A percentile compares a stretch with the other conserved stretches of the same genome.
These are phyloP conservation scores for Antheraea yamamai DNA, from an alignment of 2,888 invertebrate genomes.

Conservation along the genomic window DNA sequence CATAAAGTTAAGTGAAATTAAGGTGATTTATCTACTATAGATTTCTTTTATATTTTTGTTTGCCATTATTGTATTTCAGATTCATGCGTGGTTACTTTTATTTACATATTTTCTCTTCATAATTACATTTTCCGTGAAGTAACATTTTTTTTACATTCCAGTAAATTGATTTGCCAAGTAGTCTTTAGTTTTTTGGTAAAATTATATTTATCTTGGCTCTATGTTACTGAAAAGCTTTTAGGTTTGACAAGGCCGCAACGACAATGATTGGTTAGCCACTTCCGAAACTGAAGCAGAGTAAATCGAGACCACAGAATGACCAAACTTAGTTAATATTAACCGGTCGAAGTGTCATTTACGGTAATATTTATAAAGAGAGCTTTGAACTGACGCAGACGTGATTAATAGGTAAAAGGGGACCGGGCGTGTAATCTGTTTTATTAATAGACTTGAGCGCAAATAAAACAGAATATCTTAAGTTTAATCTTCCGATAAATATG, in stretches of 20 bases:
- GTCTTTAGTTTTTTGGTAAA: not conserved
- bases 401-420: slow-evolving; percentile 10
- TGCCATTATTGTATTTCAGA: too few species aligned
- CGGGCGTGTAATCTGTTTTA: not conserved
- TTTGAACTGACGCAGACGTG: slow-evolving; percentile 13
- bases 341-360: slow-evolving; percentile 6
- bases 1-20: too few species aligned
- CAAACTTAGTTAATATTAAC: slow-evolving; percentile 10
- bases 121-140: too few species aligned
- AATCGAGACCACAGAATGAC: not conserved
- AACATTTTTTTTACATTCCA: not conserved
- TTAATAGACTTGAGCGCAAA: slow-evolving; percentile 4
- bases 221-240: slow-evolving; percentile 21
- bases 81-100: too few species aligned
- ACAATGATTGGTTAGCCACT: slow-evolving; percentile 32
- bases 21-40: too few species aligned
- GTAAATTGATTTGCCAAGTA: not conserved
- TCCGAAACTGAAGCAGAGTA: slow-evolving; percentile 7
- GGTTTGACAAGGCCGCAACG: slow-evolving; percentile 31
- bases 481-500: not conserved
- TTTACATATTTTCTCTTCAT: too few species aligned
- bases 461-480: not conserved
- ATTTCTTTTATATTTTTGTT: too few species aligned
- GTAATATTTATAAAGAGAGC: slow-evolving; percentile 10
- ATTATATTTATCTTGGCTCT: slow-evolving; percentile 16